Conservation (phyloP, 1,140 invertebrate species). For the Nephotettix cincticeps region DNA sequence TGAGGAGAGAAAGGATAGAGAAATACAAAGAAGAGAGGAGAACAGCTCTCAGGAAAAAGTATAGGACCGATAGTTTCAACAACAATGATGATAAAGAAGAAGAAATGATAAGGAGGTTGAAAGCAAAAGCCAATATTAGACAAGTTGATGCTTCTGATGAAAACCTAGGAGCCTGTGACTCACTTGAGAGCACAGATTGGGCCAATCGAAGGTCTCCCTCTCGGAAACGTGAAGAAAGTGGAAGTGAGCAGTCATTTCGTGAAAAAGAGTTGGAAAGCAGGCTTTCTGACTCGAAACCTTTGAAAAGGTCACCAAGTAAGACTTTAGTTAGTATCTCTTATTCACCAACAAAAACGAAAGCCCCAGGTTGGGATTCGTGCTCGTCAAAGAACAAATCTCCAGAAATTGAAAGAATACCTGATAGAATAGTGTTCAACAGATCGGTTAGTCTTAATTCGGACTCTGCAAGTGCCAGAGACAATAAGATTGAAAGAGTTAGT, state of each 20-base stretch:
- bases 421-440: slow-evolving; percentile 9
- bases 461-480: not conserved
- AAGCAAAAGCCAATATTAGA: slow-evolving; percentile 27
- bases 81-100: slow-evolving; percentile 50
- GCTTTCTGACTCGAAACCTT: slow-evolving; percentile 1
- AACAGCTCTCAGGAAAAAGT: slow-evolving; percentile 81
- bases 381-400: slow-evolving; percentile 13
- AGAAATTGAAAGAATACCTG: slow-evolving; percentile 23
- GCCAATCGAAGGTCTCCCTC: not conserved
- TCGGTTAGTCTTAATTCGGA: not conserved
- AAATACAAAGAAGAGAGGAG: slow-evolving; percentile 89
- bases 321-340: slow-evolving; percentile 40
- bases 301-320: slow-evolving; percentile 32
- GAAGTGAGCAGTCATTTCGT: slow-evolving; percentile 10
- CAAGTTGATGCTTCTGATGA: not conserved
- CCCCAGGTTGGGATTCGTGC: slow-evolving; percentile 4
- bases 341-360: slow-evolving; percentile 35
- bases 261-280: slow-evolving; percentile 26
- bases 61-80: slow-evolving; percentile 78
- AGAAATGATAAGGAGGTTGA: slow-evolving; percentile 39
- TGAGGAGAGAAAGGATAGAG: slow-evolving; percentile 41
- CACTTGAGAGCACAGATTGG: slow-evolving; percentile 20
- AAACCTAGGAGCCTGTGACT: not conserved
- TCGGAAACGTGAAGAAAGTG: slow-evolving; percentile 23
- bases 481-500: not conserved